Conservation (phyloP, 1,140 invertebrate species). For the Odontomachus brunneus region DNA sequence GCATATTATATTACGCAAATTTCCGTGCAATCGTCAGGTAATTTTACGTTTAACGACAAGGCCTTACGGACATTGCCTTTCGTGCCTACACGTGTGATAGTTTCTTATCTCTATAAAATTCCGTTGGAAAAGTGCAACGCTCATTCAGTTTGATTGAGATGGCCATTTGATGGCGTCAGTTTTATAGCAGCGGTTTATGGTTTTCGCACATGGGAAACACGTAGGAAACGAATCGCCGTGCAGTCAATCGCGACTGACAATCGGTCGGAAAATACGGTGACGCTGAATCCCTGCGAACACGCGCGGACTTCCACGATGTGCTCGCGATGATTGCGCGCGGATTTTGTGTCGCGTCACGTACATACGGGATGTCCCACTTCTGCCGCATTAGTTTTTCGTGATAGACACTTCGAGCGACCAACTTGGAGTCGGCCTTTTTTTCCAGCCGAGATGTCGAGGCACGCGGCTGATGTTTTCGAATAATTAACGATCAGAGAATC, state of each 20-base stretch:
- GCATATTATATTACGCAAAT: constrained; percentile 19
- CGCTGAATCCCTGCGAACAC: constrained; percentile 22
- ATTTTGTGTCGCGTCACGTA: constrained; percentile 49
- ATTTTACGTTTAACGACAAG: constrained; percentile 26
- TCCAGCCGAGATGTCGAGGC: constrained; percentile 9
- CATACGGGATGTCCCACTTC: constrained; percentile 32
- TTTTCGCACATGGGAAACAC: no score
- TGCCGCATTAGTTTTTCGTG: constrained; percentile 48
- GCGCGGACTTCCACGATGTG: not conserved
- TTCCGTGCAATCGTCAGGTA: constrained; percentile 14
- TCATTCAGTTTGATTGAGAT: no score
- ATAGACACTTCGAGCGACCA: constrained; percentile 9
- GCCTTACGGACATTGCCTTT: not conserved
- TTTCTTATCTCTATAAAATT: constrained; percentile 2
- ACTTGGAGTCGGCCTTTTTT: constrained; percentile 35
- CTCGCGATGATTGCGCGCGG: constrained; percentile 35
- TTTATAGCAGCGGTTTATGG: no score
- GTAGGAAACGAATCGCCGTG: not conserved
- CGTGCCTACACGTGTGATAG: not conserved
- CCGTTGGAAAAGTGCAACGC: no score
- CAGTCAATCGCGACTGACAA: not conserved
- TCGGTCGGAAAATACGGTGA: constrained; percentile 28
- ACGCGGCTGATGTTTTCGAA: not conserved
- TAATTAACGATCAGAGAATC: not conserved
- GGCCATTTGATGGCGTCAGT: no score